Evolutionary conservation across 2,888 invertebrate genomes (phyloP), one percentile per base, ranked within the genome.

Genomic region (Synergus umbraculus): DNA sequence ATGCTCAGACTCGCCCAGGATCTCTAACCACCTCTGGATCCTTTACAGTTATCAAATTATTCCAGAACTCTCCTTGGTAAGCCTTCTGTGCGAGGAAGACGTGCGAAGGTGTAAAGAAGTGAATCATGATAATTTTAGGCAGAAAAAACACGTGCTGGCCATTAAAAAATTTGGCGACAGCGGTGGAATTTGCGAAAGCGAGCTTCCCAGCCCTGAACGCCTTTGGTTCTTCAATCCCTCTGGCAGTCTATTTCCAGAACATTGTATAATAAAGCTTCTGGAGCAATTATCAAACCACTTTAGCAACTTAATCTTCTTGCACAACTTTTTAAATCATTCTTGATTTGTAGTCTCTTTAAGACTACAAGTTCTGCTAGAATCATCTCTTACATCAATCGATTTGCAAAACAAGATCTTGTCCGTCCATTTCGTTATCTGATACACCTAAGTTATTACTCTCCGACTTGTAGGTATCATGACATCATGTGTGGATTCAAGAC

Each of bases 1-100:
- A 63, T 73, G 85, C 81, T 82, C 84, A 83, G 83, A 81, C 84
- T 83, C 84, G 84, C 83, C 84, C 80, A 78, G 82, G 79, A 64
- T 69, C 15, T n/a, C 46, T 43, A 54, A 22, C 44, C n/a, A 49
- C 37, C 65, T 79, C 78, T 78, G 63, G 81, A 65, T 82, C 78
- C 54, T 63, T 54, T 43, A 46, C 41, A 66, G 49, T 76, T 12
- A 76, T 64, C 66, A 63, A 73, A 76, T 37, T 37, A 37, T 37
- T 37, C 37, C 0, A 37, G 37, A 37, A 37, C 5, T 37, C 37
- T 37, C 37, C 37, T 37, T 37, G 37, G 37, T 7, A 37, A 37
- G 37, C 37, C 37, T 37, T 37, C 37, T 37, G 5, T 5, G 37
- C 37, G 5, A 37, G 37, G 5, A 7, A 4, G 37, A 5, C 37